These are phyloP conservation scores for Mormyrus proboscirostris DNA, from an alignment of 2,797 vertebrate genomes.

Conservation along the genomic window DNA sequence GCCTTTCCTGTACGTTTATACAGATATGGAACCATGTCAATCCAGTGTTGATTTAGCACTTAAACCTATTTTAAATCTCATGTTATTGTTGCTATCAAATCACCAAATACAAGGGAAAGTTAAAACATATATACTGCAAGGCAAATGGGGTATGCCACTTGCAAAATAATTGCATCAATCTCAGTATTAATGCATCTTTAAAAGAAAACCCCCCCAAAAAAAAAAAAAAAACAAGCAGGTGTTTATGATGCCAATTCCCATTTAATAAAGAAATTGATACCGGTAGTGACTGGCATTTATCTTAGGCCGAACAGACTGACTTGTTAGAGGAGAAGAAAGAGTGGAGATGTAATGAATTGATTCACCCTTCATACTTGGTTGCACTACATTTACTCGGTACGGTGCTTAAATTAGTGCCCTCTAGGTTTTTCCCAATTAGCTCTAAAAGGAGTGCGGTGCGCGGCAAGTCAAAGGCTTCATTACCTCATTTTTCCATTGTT, in stretches of 20 bases:
- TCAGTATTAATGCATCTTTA: background rate
- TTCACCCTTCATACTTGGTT: constrained; percentile 71
- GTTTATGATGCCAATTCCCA: background rate
- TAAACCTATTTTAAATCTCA: background rate
- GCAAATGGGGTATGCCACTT: background rate
- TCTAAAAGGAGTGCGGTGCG: constrained; percentile 68
- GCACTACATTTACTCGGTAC: constrained; percentile 71
- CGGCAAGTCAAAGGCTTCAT: constrained; percentile 71
- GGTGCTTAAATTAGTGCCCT: constrained; percentile 70
- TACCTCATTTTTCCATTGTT: constrained; percentile 54
- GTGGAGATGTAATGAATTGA: constrained; percentile 60
- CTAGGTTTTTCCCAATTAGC: constrained; percentile 72
- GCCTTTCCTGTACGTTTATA: background rate
- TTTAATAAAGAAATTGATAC: constrained; percentile 1
- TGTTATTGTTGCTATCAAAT: background rate
- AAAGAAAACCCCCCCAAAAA: background rate
- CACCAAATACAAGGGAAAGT: background rate
- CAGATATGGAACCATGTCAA: background rate
- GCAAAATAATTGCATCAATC: background rate
- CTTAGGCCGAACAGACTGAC: background rate
- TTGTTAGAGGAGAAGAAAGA: constrained; percentile 11
- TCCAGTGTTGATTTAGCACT: background rate
- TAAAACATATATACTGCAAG: background rate
- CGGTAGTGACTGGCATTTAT: constrained; percentile 3
- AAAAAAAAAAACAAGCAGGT: too few relatives aligned